Evolutionary conservation across 2,113 vertebrate species (phyloP).

Genomic region (Thunnus thynnus): DNA sequence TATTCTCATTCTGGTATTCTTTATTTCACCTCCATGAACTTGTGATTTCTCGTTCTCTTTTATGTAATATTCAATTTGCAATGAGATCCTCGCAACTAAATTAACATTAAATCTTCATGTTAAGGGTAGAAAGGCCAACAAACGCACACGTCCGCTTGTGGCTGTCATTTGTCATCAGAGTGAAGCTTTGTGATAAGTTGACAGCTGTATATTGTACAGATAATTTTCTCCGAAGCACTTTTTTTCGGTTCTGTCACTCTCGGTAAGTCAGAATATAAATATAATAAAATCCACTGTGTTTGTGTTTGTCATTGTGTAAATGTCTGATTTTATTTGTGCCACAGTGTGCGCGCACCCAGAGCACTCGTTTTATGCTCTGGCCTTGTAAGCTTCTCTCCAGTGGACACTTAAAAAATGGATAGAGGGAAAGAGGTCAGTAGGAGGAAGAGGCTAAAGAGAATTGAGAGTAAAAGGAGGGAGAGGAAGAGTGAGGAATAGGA

Average conservation of each 20-base stretch:
- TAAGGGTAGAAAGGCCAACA: background rate
- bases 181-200: slow-evolving; percentile 20
- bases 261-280: slow-evolving; percentile 30
- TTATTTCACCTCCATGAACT: background rate
- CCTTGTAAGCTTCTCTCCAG: slow-evolving; percentile 54
- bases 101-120: background rate
- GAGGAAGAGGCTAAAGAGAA: background rate
- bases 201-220: slow-evolving; percentile 37
- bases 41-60: background rate
- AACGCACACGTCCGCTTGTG: background rate
- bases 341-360: slow-evolving; percentile 29
- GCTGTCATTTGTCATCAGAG: slow-evolving; percentile 10
- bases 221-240: slow-evolving; percentile 41
- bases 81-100: background rate
- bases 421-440: slow-evolving; percentile 26
- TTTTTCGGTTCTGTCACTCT: slow-evolving; percentile 41
- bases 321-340: slow-evolving; percentile 53
- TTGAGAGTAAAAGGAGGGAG: background rate
- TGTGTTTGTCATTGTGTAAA: slow-evolving; percentile 20
- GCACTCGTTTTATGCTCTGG: slow-evolving; percentile 41
- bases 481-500: background rate
- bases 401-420: slow-evolving; percentile 47
- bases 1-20: background rate
- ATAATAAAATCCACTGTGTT: background rate
- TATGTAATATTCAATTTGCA: background rate